Base-by-base conservation (phyloP, 1,140 invertebrate species). In the Leptopilina boulardi region DNA sequence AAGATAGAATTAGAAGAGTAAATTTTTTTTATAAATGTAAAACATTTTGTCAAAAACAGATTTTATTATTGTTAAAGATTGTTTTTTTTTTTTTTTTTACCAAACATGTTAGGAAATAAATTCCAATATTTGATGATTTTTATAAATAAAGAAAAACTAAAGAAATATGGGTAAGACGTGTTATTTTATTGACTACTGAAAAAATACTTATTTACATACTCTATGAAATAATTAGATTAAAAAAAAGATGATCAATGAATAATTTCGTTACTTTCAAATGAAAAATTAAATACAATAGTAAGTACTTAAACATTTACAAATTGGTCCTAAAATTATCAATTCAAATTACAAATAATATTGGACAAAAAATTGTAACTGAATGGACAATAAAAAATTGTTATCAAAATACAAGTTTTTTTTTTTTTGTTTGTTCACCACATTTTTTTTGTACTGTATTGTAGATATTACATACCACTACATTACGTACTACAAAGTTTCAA, bases 201-300 rank as follows among this genome's bases (percentile, higher is more conserved):
- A 38, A 51, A 51, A 51, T 51, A 51, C 47, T 51, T 51, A 51
- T 51, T 18, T 51, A 51, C 47, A 51, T 51, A 51, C 47, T 51
- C n/a, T 51, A 51, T 51, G 72, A 41, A 54, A 44, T 59, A 71
- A 19, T 59, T 44, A 59, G 51, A 71, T 73, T 19, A 73, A 66
- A 71, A 66, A 74, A 73, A 21, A 44, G 23, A 72, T 70, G 70
- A 26, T 73, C 54, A 72, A 54, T 19, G 34, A 66, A 51, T 56
- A 70, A 13, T 44, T 54, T 15, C 75, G 77, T 78, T 44, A 75
- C 73, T 77, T 81, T 71, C 70, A 77, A 75, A 38, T 73, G 56
- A 75, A 71, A 80, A 82, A 78, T 76, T 73, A 77, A 78, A 71
- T 71, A 18, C 47, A 51, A 51, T 51, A 8, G 47, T 51, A 51